Percentiles rank a stretch among this genome's conserved stretches.
These are phyloP conservation scores for Ecdyonurus torrentis DNA, from an alignment of 2,888 invertebrate genomes.

Conservation along the genomic window DNA sequence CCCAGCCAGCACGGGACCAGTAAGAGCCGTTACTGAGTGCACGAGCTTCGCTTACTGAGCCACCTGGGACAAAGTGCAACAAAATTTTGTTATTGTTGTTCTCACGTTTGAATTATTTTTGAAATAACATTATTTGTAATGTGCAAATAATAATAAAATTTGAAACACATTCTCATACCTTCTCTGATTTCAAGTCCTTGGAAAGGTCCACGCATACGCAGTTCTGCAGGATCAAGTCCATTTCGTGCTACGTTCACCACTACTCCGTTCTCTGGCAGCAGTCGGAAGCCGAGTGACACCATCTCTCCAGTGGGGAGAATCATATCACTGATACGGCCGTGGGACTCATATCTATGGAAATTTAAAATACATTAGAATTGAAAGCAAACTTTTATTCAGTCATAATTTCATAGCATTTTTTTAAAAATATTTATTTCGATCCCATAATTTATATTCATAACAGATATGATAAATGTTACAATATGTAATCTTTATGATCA, in stretches of 20 bases:
- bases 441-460: too few species aligned
- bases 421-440: too few species aligned
- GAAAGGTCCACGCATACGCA: not conserved
- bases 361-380: not conserved
- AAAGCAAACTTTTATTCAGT: too few species aligned
- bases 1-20: conserved; percentile 55
- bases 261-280: conserved; percentile 59
- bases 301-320: conserved; percentile 86
- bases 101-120: not conserved
- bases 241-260: conserved; percentile 45
- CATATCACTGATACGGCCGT: conserved; percentile 71
- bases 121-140: not conserved
- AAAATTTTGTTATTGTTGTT: not conserved
- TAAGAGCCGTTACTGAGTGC: conserved; percentile 65
- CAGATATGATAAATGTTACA: too few species aligned
- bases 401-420: too few species aligned
- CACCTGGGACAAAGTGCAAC: conserved; percentile 24
- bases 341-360: conserved; percentile 58
- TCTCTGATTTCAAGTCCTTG: conserved; percentile 36
- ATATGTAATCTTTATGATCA: too few species aligned
- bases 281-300: conserved; percentile 57
- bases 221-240: not conserved
- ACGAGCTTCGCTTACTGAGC: conserved; percentile 54
- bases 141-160: conserved; percentile 8
- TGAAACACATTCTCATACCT: too few species aligned